phyloP scores from a whole-genome alignment of 2,888 invertebrate species.

The Drosophila parthenogenetica region DNA sequence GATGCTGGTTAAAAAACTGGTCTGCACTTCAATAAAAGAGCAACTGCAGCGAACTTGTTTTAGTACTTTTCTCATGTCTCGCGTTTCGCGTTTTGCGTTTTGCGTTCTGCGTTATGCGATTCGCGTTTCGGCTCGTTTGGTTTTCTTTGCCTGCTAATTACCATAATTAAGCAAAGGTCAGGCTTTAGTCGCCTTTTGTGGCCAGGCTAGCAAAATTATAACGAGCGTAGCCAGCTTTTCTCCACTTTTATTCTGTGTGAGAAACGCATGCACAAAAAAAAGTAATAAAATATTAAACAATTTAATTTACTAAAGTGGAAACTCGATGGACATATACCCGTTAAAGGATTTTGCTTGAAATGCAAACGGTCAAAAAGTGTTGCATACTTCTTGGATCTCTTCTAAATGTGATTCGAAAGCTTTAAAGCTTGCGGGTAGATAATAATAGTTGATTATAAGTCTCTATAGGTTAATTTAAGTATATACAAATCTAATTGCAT shows the following conservation, averaged over 20 bases:
- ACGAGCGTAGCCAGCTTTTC: slow-evolving; percentile 49
- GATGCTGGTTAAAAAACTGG: slow-evolving; percentile 1
- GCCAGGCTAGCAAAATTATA: slow-evolving; percentile 72
- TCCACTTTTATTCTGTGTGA: background rate
- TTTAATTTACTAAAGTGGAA: background rate
- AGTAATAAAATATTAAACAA: too few relatives aligned
- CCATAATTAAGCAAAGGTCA: slow-evolving; percentile 81
- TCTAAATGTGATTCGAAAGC: too few relatives aligned
- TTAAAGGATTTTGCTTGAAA: background rate
- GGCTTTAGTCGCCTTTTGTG: slow-evolving; percentile 79
- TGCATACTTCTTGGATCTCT: too few relatives aligned
- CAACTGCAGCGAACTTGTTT: slow-evolving; percentile 29
- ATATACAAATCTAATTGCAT: too few relatives aligned
- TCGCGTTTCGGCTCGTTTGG: slow-evolving; percentile 59
- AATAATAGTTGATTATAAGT: too few relatives aligned
- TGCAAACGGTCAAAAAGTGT: too few relatives aligned
- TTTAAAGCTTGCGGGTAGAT: too few relatives aligned
- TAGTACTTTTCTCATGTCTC: slow-evolving; percentile 49
- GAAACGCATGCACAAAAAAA: slow-evolving; percentile 30
- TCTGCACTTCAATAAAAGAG: slow-evolving; percentile 3
- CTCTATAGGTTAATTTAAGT: too few relatives aligned
- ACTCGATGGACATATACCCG: background rate
- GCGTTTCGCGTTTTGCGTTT: background rate
- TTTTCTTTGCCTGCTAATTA: slow-evolving; percentile 70
- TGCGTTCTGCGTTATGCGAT: background rate